Conservation (phyloP, 53 echinoderm and acorn worm species). For the Crossaster papposus region DNA sequence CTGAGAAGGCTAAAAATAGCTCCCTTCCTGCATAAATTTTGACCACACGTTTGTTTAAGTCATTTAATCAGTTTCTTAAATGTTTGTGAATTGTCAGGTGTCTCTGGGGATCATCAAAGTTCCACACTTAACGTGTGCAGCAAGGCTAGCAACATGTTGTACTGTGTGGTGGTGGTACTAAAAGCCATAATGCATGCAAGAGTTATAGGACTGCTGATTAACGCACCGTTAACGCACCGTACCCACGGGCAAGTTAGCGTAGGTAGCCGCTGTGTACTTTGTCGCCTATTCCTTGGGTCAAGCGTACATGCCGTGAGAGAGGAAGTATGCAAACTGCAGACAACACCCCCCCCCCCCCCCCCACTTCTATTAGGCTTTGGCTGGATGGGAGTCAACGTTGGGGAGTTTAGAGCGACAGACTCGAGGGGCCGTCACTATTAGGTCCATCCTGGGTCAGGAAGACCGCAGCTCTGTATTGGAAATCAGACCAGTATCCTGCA, state of each 20-base stretch:
- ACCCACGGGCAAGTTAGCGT: neutral
- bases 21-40: constrained; percentile 7
- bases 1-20: constrained; percentile 15
- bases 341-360: neutral
- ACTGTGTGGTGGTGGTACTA: neutral
- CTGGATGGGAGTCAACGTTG: neutral
- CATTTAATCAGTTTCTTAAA: constrained; percentile 41
- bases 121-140: constrained; percentile 4
- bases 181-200: neutral
- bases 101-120: constrained; percentile 19
- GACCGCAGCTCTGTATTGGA: constrained; percentile 53
- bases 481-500: constrained; percentile 54
- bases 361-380: neutral
- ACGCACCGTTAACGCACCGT: neutral
- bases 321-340: constrained; percentile 21
- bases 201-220: neutral
- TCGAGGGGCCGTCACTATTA: constrained; percentile 34
- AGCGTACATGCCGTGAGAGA: neutral
- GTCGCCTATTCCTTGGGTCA: constrained; percentile 35
- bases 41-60: constrained; percentile 42
- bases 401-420: constrained; percentile 20
- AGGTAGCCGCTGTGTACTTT: neutral
- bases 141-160: neutral
- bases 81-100: constrained; percentile 26
- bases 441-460: constrained; percentile 60